A percentile compares a stretch with the other conserved stretches of the same genome.
Evolutionary conservation across 1,140 invertebrate genomes (phyloP).

Genomic region (Calliopsis andreniformis): DNA sequence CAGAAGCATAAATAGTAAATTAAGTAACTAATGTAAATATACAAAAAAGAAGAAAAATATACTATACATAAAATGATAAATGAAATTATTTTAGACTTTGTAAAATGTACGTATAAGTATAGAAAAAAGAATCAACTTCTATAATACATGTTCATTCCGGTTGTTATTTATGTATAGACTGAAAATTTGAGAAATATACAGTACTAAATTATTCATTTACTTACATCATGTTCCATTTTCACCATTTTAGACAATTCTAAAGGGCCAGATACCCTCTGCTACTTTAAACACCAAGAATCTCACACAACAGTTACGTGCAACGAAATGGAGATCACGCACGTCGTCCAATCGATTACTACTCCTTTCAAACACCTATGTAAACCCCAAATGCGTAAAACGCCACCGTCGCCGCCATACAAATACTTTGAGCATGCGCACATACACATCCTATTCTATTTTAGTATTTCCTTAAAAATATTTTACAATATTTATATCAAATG

Average conservation of each 20-base stretch:
- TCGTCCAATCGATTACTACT: constrained; percentile 55
- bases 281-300: constrained; percentile 21
- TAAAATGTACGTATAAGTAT: neutral
- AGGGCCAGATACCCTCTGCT: neutral
- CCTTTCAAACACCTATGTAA: constrained; percentile 58
- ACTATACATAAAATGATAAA: neutral
- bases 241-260: constrained; percentile 72
- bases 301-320: neutral
- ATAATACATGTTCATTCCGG: neutral
- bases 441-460: neutral
- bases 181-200: neutral
- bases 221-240: constrained; percentile 80
- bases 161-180: too few relatives aligned
- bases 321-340: constrained; percentile 28
- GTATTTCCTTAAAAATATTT: neutral
- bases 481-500: neutral
- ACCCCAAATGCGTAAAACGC: constrained; percentile 61
- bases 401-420: constrained; percentile 1
- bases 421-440: constrained; percentile 34
- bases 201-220: constrained; percentile 44
- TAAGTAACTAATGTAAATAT: too few relatives aligned
- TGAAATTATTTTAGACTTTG: constrained; percentile 1
- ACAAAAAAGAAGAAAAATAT: too few relatives aligned
- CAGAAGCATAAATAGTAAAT: too few relatives aligned
- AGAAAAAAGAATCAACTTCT: neutral